phyloP scores from a whole-genome alignment of 2,888 invertebrate genomes.

The Epinotia demarniana region DNA sequence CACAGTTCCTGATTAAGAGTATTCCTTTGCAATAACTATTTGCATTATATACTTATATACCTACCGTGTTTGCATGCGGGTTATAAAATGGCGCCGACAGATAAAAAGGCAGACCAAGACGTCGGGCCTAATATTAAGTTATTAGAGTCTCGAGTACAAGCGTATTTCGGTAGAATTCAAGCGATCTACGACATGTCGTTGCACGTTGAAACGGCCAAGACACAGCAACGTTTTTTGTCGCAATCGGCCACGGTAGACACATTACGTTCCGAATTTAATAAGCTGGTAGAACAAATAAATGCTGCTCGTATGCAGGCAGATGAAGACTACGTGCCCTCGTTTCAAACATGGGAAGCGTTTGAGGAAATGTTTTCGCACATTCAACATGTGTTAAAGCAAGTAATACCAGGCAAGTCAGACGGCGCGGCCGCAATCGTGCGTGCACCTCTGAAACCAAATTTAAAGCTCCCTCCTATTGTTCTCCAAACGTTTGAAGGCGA shows the following conservation, averaged over 20 bases:
- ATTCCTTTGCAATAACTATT: not conserved
- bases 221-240: not conserved
- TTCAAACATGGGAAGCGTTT: constrained; percentile 4
- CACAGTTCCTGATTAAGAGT: no score
- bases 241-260: not conserved
- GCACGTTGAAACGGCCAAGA: not conserved
- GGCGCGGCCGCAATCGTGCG: not conserved
- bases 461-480: constrained; percentile 12
- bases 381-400: constrained; percentile 7
- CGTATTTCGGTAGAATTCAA: constrained; percentile 10
- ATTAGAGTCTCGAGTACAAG: constrained; percentile 2
- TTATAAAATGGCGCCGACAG: not conserved
- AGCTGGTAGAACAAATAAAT: no score
- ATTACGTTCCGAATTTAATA: constrained; percentile 8
- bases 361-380: constrained; percentile 2
- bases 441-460: not conserved
- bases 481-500: constrained; percentile 7
- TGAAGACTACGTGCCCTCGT: constrained; percentile 2
- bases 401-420: no score
- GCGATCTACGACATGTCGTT: not conserved
- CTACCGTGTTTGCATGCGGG: not conserved
- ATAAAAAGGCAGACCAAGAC: not conserved
- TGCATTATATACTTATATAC: not conserved
- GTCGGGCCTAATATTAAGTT: no score
- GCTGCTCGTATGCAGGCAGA: constrained; percentile 7